These are phyloP conservation scores for Tyto alba DNA, from an alignment of 2,113 vertebrate genomes.

Conservation along the genomic window DNA sequence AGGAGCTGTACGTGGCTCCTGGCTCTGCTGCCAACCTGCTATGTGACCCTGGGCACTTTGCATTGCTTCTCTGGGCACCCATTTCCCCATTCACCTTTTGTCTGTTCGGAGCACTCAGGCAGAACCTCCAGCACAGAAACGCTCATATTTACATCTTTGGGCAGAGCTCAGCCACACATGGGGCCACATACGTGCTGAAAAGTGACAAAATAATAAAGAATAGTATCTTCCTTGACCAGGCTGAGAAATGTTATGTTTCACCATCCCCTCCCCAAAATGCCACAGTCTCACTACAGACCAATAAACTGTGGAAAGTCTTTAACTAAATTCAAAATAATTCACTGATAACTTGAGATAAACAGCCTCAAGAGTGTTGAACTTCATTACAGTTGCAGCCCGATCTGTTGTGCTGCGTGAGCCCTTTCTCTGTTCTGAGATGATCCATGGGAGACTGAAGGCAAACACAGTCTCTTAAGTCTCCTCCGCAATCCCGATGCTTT, in stretches of 20 bases:
- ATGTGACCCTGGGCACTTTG: background rate
- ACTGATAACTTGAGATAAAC: background rate
- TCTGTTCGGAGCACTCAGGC: background rate
- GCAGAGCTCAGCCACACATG: background rate
- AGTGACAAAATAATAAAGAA: background rate
- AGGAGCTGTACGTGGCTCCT: background rate
- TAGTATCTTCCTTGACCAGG: background rate
- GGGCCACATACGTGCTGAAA: background rate
- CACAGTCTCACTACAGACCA: background rate
- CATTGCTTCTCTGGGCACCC: background rate
- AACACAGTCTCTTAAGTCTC: constrained; percentile 18
- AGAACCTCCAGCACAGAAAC: background rate
- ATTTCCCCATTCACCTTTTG: background rate
- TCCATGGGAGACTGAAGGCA: background rate
- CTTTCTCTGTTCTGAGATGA: background rate
- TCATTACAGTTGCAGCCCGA: background rate
- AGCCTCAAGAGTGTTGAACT: background rate
- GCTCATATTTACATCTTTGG: background rate
- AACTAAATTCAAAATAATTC: background rate
- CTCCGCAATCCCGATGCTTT: background rate
- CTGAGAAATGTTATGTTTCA: background rate
- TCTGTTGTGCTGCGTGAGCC: background rate
- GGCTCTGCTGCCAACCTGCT: background rate
- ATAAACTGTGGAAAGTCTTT: background rate
- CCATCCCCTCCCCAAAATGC: background rate